phyloP scores from a whole-genome alignment of 2,113 vertebrate genomes.

The Ivindomyrus marchei region DNA sequence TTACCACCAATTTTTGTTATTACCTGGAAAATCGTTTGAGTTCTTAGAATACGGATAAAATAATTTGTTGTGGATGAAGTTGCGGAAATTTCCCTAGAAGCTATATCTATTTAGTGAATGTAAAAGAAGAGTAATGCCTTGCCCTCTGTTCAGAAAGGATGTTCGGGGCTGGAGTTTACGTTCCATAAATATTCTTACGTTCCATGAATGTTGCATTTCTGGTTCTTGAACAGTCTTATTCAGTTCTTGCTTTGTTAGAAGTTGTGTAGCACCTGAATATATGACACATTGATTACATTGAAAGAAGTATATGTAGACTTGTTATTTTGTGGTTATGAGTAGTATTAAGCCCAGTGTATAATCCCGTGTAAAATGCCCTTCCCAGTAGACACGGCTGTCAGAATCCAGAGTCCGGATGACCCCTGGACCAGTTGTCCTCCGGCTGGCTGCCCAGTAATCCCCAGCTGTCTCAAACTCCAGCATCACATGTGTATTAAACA shows the following conservation, averaged over 20 bases:
- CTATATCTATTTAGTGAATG: neutral
- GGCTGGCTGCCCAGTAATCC: conserved; percentile 39
- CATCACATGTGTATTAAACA: conserved; percentile 46
- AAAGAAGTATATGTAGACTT: neutral
- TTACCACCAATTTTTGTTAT: neutral
- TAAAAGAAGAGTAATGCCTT: neutral
- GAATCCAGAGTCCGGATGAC: neutral
- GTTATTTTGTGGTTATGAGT: neutral
- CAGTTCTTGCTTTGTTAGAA: neutral
- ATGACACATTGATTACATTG: neutral
- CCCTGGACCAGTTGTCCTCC: conserved; percentile 47
- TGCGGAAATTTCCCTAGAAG: neutral
- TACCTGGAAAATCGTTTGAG: neutral
- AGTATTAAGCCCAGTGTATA: neutral
- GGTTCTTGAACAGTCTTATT: neutral
- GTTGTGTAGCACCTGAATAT: neutral
- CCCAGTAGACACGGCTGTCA: neutral
- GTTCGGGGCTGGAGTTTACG: neutral
- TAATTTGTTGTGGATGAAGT: neutral
- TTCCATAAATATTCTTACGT: neutral
- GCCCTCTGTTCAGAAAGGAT: neutral
- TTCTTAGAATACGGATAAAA: neutral
- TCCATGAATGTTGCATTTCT: neutral
- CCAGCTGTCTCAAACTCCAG: conserved; percentile 59
- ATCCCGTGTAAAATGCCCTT: neutral